Evolutionary conservation across 2,113 vertebrate genomes (phyloP).

Genomic region (Corvus moneduloides): DNA sequence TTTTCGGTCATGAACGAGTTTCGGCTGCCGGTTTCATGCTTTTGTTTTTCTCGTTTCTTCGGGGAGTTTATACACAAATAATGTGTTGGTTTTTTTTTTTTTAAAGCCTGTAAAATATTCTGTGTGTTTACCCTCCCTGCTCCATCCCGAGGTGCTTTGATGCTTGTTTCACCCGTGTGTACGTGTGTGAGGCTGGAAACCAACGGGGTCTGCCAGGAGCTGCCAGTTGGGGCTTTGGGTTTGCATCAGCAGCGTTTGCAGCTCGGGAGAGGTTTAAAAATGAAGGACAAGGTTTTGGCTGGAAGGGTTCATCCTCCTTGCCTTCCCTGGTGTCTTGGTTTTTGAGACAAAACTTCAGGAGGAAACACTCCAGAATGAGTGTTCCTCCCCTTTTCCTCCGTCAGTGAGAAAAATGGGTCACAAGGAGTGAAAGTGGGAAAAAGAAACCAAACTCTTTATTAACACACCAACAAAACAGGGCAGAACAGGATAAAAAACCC

Average conservation of each 20-base stretch:
- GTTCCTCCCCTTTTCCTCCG: no score
- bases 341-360: no score
- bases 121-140: background rate
- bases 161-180: background rate
- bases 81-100: background rate
- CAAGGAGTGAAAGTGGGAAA: no score
- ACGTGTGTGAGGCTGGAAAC: background rate
- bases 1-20: background rate
- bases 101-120: background rate
- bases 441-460: no score
- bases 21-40: background rate
- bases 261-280: background rate
- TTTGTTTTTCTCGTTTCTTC: background rate
- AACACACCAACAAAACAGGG: no score
- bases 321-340: no score
- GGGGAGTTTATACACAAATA: background rate
- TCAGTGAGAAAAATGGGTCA: no score
- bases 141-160: background rate
- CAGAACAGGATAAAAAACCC: no score
- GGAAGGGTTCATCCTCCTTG: background rate
- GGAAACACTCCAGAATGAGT: no score
- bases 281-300: rapidly evolving
- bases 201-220: background rate
- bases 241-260: no score
- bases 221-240: background rate